Percentiles rank a stretch among this genome's conserved stretches.
phyloP scores from a whole-genome alignment of 2,797 vertebrate genomes.

The Syndactyla subalaris region DNA sequence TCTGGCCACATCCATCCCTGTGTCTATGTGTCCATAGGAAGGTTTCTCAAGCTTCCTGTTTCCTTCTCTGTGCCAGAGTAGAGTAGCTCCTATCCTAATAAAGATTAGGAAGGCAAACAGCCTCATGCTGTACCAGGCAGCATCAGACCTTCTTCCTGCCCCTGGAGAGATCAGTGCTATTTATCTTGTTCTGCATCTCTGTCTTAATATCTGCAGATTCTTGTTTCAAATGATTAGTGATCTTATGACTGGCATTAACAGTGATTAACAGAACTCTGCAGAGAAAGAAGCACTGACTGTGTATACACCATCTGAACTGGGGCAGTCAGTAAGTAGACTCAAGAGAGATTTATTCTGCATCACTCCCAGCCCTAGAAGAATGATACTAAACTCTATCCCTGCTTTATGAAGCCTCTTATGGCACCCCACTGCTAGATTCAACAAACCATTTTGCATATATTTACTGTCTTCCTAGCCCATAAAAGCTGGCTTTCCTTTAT shows the following conservation, averaged over 20 bases:
- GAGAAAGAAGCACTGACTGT: neutral
- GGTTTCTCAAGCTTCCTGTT: neutral
- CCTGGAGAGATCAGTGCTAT: conserved; percentile 23
- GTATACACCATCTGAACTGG: neutral
- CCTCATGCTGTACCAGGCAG: neutral
- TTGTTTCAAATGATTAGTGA: conserved; percentile 60
- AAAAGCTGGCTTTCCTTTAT: conserved; percentile 70
- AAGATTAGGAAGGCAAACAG: conserved; percentile 1
- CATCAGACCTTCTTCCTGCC: neutral
- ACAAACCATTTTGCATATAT: conserved; percentile 72
- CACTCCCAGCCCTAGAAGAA: conserved; percentile 41
- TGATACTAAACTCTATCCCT: conserved; percentile 41
- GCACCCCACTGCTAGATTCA: conserved; percentile 69
- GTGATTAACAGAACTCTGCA: conserved; percentile 40
- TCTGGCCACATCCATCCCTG: neutral
- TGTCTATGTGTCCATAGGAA: neutral
- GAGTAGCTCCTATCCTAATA: neutral
- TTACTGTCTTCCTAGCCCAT: conserved; percentile 60
- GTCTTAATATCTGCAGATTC: conserved; percentile 46
- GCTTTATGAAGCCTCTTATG: conserved; percentile 66
- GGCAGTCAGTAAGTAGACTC: conserved; percentile 6
- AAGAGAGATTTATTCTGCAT: conserved; percentile 50
- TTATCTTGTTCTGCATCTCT: conserved; percentile 30
- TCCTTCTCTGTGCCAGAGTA: neutral
- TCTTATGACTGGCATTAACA: conserved; percentile 44